phyloP scores from a whole-genome alignment of 2,888 invertebrate species.

The Troilus luridus region DNA sequence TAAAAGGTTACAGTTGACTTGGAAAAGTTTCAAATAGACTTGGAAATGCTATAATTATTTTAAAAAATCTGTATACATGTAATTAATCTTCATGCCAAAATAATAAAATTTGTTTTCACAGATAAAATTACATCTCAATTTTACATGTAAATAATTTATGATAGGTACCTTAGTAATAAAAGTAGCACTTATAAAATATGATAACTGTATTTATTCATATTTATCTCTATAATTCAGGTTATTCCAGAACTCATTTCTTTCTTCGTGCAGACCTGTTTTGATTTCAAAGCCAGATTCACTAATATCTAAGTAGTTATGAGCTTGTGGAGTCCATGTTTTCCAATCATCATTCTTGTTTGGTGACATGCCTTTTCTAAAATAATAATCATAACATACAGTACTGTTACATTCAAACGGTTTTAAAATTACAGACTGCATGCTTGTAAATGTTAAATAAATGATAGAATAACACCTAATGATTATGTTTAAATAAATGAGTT shows the following conservation, averaged over 20 bases:
- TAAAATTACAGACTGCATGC: background rate
- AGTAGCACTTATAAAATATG: background rate
- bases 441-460: background rate
- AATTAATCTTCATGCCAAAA: too few relatives aligned
- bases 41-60: too few relatives aligned
- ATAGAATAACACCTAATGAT: background rate
- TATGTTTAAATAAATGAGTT: background rate
- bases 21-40: too few relatives aligned
- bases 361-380: slow-evolving; percentile 8
- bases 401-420: background rate
- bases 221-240: background rate
- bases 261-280: background rate
- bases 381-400: background rate
- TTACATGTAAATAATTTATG: background rate
- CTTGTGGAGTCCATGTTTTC: slow-evolving; percentile 21
- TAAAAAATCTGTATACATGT: too few relatives aligned
- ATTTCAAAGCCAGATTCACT: slow-evolving; percentile 2
- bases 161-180: background rate
- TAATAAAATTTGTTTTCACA: background rate
- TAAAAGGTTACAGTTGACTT: too few relatives aligned
- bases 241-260: slow-evolving; percentile 17
- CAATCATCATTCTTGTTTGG: slow-evolving; percentile 12
- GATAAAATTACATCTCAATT: background rate
- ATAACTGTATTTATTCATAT: slow-evolving; percentile 12
- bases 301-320: slow-evolving; percentile 35